Evolutionary conservation across 2,797 vertebrate species (phyloP).

Genomic region (Parauchenoglanis punctatus): DNA sequence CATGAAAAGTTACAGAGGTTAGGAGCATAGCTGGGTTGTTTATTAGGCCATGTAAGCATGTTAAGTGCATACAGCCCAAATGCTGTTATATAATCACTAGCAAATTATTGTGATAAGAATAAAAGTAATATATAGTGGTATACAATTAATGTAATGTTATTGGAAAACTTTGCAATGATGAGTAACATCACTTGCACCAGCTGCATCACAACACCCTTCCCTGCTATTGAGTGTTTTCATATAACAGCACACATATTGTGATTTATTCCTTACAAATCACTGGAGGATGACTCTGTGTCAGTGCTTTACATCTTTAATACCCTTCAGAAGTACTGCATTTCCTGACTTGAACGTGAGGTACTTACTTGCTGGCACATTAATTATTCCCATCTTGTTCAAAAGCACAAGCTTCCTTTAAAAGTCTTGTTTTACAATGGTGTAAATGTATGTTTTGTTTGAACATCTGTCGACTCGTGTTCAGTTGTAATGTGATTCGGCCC

Average conservation of each 20-base stretch:
- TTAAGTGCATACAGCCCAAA: no score
- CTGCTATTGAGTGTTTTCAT: neutral
- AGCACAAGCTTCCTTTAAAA: neutral
- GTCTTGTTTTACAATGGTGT: neutral
- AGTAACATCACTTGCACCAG: neutral
- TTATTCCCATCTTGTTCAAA: neutral
- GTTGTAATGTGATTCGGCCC: neutral
- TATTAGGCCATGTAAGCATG: no score
- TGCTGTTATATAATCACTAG: no score
- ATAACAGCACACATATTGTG: neutral
- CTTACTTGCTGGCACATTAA: neutral
- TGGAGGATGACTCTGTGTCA: neutral
- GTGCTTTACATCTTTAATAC: neutral
- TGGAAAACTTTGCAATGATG: neutral
- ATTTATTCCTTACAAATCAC: neutral
- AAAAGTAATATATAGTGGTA: no score
- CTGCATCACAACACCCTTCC: neutral
- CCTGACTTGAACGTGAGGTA: neutral
- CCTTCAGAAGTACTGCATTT: neutral
- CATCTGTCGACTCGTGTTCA: neutral
- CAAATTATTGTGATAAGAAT: neutral
- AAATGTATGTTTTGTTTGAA: neutral
- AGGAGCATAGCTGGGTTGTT: no score
- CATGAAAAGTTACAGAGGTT: no score
- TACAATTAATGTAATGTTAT: neutral